Evolutionary conservation across 2,888 invertebrate species (phyloP), one percentile per base, ranked within the genome.

Genomic region (Hyalella azteca): DNA sequence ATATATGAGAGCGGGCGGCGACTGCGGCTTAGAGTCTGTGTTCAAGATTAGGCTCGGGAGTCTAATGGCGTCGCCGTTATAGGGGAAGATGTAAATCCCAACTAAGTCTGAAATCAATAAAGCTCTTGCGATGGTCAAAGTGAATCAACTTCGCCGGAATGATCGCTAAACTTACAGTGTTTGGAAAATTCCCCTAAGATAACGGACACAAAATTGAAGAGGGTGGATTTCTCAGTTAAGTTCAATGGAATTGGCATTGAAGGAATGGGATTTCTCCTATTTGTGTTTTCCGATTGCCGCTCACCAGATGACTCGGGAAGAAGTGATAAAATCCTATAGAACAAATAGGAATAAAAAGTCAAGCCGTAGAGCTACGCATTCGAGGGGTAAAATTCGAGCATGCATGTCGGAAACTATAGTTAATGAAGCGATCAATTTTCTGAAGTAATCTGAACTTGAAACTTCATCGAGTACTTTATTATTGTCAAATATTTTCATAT

Each of bases 11-110:
- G 54, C 26, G 54, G 54, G 54, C 5, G 54, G 26, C 54, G 22
- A 54, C 26, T 29, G 13, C n/a, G 54, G 54, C 54, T 54, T 54
- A 54, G 26, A 54, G 54, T 29, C 54, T n/a, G 54, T 29, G 54
- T 13, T 54, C 54, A 7, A 54, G 54, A 54, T 54, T 54, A 54
- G 66, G 66, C 36, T 66, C 19, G 32, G 66, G 36, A 32, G 66
- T 66, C 66, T 66, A 66, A 66, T 66, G 66, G 66, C 29, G 66
- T 36, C 45, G 36, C 32, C 66, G 66, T 66, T 66, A 66, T 32
- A 66, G 66, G 66, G 66, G 66, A 66, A 66, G 66, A 66, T 66
- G 66, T 66, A 66, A 66, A 66, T 66, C 66, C 66, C 3, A n/a
- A 32, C 66, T 66, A 66, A 66, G 66, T 66, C 66, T 13, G 36